Evolutionary conservation across 2,888 invertebrate species (phyloP).

Genomic region (Leptinotarsa tumamoca): DNA sequence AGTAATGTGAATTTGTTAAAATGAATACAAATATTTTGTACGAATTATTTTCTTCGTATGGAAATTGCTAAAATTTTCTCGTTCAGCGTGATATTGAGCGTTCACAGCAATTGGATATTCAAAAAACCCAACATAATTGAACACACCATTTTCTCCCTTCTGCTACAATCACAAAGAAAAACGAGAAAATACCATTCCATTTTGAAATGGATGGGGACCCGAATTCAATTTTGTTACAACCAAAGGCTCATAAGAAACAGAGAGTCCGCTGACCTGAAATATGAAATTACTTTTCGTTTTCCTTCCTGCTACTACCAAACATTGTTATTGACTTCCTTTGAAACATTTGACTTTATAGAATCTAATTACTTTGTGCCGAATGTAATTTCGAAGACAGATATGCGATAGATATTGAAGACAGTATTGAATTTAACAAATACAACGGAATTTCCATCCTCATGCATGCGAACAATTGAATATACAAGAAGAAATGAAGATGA

Average conservation of each 20-base stretch:
- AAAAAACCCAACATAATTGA: not conserved
- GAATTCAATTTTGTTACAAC: slow-evolving; percentile 19
- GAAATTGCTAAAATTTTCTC: not conserved
- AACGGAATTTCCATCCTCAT: not conserved
- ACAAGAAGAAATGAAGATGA: no score
- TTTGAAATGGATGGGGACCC: not conserved
- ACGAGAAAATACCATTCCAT: slow-evolving; percentile 1
- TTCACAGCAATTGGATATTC: not conserved
- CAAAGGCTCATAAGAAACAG: slow-evolving; percentile 11
- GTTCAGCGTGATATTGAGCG: not conserved
- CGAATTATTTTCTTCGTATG: no score
- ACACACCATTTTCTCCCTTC: not conserved
- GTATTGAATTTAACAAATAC: not conserved
- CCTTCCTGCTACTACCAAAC: slow-evolving; percentile 6
- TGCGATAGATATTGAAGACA: not conserved
- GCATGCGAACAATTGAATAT: no score
- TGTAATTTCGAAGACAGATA: not conserved
- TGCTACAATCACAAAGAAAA: not conserved
- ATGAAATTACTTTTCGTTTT: slow-evolving; percentile 12
- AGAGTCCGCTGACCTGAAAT: slow-evolving; percentile 11
- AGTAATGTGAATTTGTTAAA: no score
- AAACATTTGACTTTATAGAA: not conserved
- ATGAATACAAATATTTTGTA: no score
- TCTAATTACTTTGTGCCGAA: not conserved
- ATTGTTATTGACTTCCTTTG: slow-evolving; percentile 17